Evolutionary conservation across 2,888 invertebrate species (phyloP).

Genomic region (Macropis europaea): DNA sequence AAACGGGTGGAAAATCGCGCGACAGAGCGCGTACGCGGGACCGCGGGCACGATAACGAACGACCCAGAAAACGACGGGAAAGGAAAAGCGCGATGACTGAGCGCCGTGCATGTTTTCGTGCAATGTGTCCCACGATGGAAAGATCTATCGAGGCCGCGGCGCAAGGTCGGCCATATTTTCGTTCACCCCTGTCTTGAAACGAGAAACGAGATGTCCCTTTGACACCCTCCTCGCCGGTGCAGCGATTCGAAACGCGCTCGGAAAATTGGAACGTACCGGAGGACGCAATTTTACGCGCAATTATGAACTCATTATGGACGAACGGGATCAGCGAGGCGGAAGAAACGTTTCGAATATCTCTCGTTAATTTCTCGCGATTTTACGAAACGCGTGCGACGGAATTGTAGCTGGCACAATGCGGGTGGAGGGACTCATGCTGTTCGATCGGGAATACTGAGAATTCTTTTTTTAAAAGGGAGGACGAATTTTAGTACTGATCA

Average conservation of each 20-base stretch:
- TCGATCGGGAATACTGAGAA: too few relatives aligned
- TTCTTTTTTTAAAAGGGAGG: too few relatives aligned
- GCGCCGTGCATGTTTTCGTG: constrained; percentile 27
- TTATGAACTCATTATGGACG: too few relatives aligned
- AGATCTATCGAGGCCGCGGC: constrained; percentile 25
- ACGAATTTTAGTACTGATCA: too few relatives aligned
- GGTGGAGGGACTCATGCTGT: too few relatives aligned
- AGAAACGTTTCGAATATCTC: too few relatives aligned
- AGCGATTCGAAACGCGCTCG: not conserved
- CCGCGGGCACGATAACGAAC: constrained; percentile 32
- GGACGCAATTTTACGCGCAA: too few relatives aligned
- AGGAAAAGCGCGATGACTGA: constrained; percentile 23
- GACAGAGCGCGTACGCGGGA: constrained; percentile 6
- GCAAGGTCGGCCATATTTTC: constrained; percentile 17
- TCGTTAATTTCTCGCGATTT: too few relatives aligned
- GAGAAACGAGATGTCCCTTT: not conserved
- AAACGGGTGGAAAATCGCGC: constrained; percentile 17
- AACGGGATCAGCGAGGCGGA: too few relatives aligned
- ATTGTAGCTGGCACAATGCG: too few relatives aligned
- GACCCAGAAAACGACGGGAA: constrained; percentile 42
- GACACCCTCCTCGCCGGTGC: not conserved
- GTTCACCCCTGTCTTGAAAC: not conserved
- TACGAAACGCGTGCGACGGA: too few relatives aligned
- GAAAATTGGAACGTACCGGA: too few relatives aligned
- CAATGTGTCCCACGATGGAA: constrained; percentile 20